These are phyloP conservation scores for Solenopsis invicta DNA, from an alignment of 1,140 invertebrate species.

Conservation along the genomic window DNA sequence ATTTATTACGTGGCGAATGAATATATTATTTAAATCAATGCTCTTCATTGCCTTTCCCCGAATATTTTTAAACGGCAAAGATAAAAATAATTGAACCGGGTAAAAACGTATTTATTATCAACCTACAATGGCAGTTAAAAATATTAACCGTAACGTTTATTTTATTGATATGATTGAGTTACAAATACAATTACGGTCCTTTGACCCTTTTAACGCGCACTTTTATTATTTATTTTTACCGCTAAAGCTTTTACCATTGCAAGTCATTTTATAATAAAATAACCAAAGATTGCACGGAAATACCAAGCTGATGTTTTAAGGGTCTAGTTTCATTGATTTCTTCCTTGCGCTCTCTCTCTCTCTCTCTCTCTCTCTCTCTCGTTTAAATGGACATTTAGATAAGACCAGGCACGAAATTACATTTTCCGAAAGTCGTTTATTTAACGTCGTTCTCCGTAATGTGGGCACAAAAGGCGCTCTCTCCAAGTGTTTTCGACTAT, in stretches of 20 bases:
- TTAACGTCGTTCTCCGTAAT: conserved; percentile 12
- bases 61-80: background rate
- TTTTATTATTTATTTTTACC: conserved; percentile 4
- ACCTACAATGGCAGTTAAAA: background rate
- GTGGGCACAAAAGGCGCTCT: conserved; percentile 13
- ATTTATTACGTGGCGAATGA: background rate
- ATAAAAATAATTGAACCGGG: background rate
- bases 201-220: background rate
- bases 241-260: background rate
- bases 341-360: background rate
- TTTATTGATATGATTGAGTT: background rate
- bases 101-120: background rate
- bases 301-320: background rate
- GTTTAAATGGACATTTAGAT: conserved; percentile 30
- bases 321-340: conserved; percentile 9
- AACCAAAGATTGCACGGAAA: background rate
- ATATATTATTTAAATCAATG: conserved; percentile 21
- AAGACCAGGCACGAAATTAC: conserved; percentile 25
- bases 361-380: background rate
- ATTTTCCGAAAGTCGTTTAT: conserved; percentile 27
- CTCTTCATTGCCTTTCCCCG: background rate
- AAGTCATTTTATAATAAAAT: background rate
- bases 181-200: conserved; percentile 17
- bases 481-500: conserved; percentile 31
- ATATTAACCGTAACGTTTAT: background rate